Conservation (phyloP, 2,888 invertebrate species). For the Rosalia funebris region DNA sequence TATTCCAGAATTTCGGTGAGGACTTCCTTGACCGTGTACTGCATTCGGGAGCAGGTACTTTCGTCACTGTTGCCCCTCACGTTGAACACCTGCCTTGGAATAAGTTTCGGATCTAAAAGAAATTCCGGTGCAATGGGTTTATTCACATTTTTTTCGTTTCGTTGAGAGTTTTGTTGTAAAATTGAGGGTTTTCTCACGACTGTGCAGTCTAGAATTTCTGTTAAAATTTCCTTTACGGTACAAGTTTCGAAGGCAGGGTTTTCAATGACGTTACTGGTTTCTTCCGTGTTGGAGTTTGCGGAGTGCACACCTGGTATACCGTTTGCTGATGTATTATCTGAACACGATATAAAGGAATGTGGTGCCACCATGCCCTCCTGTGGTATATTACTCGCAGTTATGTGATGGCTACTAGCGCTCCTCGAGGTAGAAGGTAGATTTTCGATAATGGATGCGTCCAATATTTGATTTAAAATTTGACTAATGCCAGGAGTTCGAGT, state of each 20-base stretch:
- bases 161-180: background rate
- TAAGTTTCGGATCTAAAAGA: background rate
- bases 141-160: background rate
- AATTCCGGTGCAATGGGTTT: constrained; percentile 6
- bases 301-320: background rate
- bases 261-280: background rate
- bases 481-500: background rate
- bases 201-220: constrained; percentile 11
- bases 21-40: constrained; percentile 33
- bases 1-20: constrained; percentile 34
- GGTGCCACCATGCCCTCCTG: background rate
- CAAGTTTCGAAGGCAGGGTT: background rate
- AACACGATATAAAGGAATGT: background rate
- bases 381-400: background rate
- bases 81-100: constrained; percentile 3
- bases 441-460: background rate
- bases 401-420: background rate
- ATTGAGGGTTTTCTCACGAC: constrained; percentile 6
- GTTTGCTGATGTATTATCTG: background rate
- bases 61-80: background rate
- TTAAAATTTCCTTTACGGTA: constrained; percentile 16
- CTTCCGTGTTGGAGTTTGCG: background rate
- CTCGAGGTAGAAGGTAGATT: background rate
- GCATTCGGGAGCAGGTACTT: background rate
- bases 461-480: background rate